Conservation (phyloP, 2,797 vertebrate genomes). For the Dallia pectoralis region DNA sequence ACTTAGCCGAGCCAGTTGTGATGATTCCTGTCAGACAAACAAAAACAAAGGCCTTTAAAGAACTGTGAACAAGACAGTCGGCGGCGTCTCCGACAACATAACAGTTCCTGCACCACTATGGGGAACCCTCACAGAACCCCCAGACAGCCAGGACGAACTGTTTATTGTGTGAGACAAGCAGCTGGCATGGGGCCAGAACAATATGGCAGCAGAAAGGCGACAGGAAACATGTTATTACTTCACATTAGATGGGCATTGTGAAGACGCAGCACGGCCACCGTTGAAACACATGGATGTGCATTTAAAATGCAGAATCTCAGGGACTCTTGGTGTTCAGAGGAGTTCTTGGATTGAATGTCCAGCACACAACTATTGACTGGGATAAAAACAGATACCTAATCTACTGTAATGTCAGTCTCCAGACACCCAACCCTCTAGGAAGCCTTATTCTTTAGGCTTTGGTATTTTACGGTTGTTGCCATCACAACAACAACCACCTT, state of each 20-base stretch:
- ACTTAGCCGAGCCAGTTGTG: conserved; percentile 68
- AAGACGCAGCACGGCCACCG: background rate
- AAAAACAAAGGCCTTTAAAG: background rate
- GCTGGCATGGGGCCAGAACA: background rate
- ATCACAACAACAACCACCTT: background rate
- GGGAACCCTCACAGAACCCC: background rate
- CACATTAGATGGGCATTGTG: conserved; percentile 2
- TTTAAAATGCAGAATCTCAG: background rate
- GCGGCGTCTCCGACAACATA: background rate
- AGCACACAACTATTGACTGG: background rate
- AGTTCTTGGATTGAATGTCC: background rate
- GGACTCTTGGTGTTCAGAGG: background rate
- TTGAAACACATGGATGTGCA: background rate
- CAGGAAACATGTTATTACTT: conserved; percentile 1
- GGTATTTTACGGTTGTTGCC: background rate
- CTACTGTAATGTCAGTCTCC: background rate
- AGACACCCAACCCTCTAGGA: background rate
- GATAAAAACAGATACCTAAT: background rate
- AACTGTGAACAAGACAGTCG: conserved; percentile 12
- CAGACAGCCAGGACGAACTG: background rate
- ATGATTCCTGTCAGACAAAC: conserved; percentile 67
- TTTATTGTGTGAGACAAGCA: background rate
- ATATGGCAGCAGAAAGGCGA: background rate
- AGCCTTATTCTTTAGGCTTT: background rate
- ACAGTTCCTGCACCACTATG: background rate